A percentile compares a stretch with the other conserved stretches of the same genome.
Evolutionary conservation across 2,113 vertebrate genomes (phyloP).

Genomic region (Strix aluco): DNA sequence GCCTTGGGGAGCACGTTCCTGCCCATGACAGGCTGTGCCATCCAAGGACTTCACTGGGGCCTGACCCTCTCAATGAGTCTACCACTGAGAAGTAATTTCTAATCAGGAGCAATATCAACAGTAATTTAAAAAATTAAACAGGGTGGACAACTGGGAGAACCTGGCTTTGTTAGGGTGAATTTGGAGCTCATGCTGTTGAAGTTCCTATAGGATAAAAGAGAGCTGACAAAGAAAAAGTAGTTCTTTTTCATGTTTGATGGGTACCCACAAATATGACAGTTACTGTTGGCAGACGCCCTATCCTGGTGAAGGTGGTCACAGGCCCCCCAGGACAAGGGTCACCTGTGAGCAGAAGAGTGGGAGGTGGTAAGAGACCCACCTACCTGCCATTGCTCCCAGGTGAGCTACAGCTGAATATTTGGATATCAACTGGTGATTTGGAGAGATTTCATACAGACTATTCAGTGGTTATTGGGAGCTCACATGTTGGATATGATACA

Average conservation of each 20-base stretch:
- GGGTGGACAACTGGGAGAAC: neutral
- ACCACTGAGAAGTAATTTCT: neutral
- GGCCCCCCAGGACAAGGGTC: neutral
- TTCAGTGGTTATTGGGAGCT: neutral
- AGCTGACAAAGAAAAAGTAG: neutral
- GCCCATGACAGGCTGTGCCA: neutral
- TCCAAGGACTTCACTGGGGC: neutral
- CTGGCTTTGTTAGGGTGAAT: neutral
- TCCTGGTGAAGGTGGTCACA: neutral
- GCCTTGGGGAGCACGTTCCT: neutral
- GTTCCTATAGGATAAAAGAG: neutral
- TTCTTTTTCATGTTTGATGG: neutral
- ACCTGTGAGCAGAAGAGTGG: neutral
- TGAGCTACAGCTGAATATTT: neutral
- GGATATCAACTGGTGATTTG: neutral
- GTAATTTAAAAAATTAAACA: neutral
- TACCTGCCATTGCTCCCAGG: neutral
- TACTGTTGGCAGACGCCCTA: neutral
- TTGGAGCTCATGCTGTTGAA: neutral
- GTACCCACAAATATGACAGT: neutral
- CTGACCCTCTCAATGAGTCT: accelerated
- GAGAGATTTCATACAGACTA: neutral
- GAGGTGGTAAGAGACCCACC: neutral
- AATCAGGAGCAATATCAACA: neutral
- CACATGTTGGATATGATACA: accelerated